Evolutionary conservation across 2,113 vertebrate genomes (phyloP).

Genomic region (Pseudopodoces humilis): DNA sequence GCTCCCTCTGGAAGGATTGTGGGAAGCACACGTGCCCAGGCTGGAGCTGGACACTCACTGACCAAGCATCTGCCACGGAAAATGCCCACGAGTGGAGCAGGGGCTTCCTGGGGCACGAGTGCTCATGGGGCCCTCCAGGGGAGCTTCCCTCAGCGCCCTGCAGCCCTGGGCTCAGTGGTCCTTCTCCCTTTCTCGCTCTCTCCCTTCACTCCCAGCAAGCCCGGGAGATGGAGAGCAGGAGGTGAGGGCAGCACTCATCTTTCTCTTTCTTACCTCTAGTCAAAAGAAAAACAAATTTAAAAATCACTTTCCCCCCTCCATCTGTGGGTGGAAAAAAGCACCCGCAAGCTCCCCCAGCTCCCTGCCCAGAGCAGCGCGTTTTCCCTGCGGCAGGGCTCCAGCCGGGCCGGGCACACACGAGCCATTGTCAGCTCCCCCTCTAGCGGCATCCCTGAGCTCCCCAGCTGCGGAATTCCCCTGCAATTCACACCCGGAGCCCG

Average conservation of each 20-base stretch:
- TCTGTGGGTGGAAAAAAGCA: fast-evolving
- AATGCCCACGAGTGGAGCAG: neutral
- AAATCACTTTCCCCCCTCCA: fast-evolving
- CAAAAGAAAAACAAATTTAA: neutral
- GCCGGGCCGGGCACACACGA: fast-evolving
- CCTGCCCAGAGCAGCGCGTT: fast-evolving
- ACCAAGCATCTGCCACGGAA: fast-evolving
- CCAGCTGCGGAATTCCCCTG: fast-evolving
- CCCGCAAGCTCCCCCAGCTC: neutral
- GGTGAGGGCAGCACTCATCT: neutral
- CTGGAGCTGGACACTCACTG: neutral
- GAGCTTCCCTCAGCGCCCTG: fast-evolving
- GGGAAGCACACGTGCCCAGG: neutral
- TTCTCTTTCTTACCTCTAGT: neutral
- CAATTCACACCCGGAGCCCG: fast-evolving
- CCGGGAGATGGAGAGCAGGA: neutral
- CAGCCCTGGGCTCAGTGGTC: neutral
- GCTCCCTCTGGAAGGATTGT: neutral
- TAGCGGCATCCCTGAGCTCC: neutral
- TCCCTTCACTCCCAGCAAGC: too few relatives aligned
- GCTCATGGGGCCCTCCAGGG: fast-evolving
- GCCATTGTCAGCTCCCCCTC: neutral
- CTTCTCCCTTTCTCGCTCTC: too few relatives aligned
- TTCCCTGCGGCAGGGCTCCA: fast-evolving
- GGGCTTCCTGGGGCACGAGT: neutral